Evolutionary conservation across 2,888 invertebrate genomes (phyloP), one percentile per base, ranked within the genome.

Genomic region (Apotomis capreana): DNA sequence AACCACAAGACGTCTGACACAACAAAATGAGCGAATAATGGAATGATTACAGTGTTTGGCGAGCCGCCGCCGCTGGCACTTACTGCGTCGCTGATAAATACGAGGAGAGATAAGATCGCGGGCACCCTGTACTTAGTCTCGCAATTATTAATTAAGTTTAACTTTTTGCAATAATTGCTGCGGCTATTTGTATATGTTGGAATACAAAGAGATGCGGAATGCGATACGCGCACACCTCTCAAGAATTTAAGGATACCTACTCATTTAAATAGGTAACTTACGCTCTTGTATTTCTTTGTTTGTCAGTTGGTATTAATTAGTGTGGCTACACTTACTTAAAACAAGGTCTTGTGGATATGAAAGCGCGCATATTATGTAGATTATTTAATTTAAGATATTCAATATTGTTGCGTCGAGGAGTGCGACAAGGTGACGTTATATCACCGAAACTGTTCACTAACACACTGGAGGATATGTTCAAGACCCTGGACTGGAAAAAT

Each of bases 91-190:
- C 51, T 15, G 65, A 70, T 65, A 59, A 60, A 70, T 64, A n/a
- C 46, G 61, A 54, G 26, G 13, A 15, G 46, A 13, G 70, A 69
- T 69, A 60, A 49, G 26, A 67, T 70, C 64, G 40, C 52, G 37
- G 46, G 26, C 13, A 37, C 70, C 55, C 57, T 63, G 15, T 58
- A 63, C 63, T 69, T 51, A 62, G 52, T 15, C 60, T 5, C 10
- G 55, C 70, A 57, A 60, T 70, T 70, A 55, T 55, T 70, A 70
- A 70, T 70, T 67, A 70, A 54, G 49, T 60, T 67, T 67, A 51
- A 40, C 60, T 60, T 70, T 70, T 62, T 67, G 59, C 49, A 49
- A 40, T 69, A 57, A 67, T 67, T 55, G 55, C 65, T 15, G 46
- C 37, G 15, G 59, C 59, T 55, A 67, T 67, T 61, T 55, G 49